Conservation (phyloP, 2,113 vertebrate species). For the Heliornis fulica region DNA sequence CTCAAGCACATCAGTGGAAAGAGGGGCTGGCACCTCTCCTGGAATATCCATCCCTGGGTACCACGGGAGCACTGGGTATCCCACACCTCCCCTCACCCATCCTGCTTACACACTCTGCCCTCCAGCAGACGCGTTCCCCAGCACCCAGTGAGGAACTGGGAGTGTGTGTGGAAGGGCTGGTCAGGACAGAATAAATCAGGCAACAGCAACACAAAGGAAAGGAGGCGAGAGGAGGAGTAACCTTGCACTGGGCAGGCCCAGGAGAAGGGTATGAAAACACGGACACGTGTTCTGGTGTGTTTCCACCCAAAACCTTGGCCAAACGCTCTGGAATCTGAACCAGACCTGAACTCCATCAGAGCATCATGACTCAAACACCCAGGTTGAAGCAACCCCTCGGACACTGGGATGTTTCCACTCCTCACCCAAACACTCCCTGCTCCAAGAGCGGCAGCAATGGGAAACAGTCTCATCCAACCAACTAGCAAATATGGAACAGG, state of each 20-base stretch:
- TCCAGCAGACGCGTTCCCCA: neutral
- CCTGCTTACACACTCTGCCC: neutral
- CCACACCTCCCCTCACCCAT: neutral
- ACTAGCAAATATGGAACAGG: neutral
- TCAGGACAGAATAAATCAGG: neutral
- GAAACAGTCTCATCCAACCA: neutral
- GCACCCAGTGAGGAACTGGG: neutral
- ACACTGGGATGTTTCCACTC: neutral
- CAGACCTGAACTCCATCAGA: neutral
- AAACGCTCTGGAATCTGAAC: neutral
- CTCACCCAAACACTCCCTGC: neutral
- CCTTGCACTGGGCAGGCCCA: rapidly evolving
- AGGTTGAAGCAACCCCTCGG: neutral
- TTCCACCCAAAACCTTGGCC: neutral
- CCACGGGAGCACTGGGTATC: neutral
- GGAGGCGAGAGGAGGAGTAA: neutral
- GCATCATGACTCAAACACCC: neutral
- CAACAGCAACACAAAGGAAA: neutral
- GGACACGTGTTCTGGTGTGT: neutral
- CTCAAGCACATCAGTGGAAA: neutral
- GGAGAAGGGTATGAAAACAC: neutral
- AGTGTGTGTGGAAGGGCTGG: neutral
- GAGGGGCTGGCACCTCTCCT: neutral
- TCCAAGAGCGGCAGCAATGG: neutral
- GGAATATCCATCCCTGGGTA: neutral